Percentiles rank a stretch among this genome's conserved stretches.
Conservation (phyloP, 2,113 vertebrate genomes). For the Regulus satrapa region DNA sequence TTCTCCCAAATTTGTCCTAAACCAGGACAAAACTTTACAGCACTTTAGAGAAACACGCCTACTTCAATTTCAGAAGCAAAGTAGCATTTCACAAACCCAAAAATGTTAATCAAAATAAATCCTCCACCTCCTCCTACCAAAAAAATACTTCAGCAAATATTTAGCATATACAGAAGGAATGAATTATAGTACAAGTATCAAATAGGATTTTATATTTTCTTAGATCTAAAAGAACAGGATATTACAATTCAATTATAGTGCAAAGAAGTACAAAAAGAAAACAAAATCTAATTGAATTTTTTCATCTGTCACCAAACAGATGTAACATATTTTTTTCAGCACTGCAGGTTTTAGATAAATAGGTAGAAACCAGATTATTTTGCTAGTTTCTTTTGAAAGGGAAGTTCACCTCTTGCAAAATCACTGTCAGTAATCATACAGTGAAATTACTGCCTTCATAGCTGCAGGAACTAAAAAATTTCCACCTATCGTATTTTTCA, state of each 20-base stretch:
- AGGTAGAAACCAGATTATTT: neutral
- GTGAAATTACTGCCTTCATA: neutral
- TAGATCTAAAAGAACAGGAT: neutral
- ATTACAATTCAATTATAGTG: neutral
- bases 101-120: neutral
- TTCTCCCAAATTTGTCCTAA: too few relatives aligned
- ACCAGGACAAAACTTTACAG: conserved; percentile 39
- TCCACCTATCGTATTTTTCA: neutral
- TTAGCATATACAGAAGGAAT: neutral
- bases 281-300: neutral
- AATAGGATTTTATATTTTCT: neutral
- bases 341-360: neutral
- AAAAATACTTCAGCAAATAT: neutral
- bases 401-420: neutral
- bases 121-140: neutral
- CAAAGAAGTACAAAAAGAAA: neutral
- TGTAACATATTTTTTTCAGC: neutral
- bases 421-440: neutral
- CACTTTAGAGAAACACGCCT: neutral
- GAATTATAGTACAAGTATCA: neutral
- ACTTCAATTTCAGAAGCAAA: conserved; percentile 20
- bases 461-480: neutral
- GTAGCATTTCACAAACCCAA: neutral
- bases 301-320: neutral
- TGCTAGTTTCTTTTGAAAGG: neutral